phyloP scores from a whole-genome alignment of 2,797 vertebrate genomes.

The Urosaurus nigricauda region DNA sequence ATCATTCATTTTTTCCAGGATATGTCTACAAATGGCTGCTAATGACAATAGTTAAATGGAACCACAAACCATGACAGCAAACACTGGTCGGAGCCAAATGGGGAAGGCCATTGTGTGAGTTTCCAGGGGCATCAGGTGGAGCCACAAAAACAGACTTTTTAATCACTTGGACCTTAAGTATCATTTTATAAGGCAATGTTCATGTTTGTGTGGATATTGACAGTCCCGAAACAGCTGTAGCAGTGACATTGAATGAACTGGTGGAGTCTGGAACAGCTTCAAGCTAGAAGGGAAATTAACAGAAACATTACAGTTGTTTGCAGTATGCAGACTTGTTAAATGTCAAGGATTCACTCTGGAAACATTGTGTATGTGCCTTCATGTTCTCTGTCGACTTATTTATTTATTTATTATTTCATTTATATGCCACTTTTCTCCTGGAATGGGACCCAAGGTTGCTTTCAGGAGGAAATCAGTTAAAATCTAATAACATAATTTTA shows the following conservation, averaged over 20 bases:
- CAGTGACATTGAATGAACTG: not conserved
- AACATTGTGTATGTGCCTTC: not conserved
- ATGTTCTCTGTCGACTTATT: too few relatives aligned
- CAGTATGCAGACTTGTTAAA: not conserved
- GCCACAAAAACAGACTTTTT: not conserved
- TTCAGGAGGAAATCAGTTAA: too few relatives aligned
- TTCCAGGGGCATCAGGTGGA: not conserved
- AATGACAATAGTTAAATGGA: not conserved
- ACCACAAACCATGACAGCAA: not conserved
- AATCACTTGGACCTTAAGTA: too few relatives aligned
- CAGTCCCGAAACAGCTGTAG: not conserved
- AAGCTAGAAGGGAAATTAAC: not conserved
- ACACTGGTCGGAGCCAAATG: too few relatives aligned
- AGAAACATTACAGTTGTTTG: not conserved
- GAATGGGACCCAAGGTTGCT: too few relatives aligned
- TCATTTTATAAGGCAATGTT: not conserved
- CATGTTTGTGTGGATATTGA: not conserved
- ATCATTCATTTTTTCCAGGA: too few relatives aligned
- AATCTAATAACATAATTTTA: too few relatives aligned
- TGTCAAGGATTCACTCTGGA: not conserved
- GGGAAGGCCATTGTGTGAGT: not conserved
- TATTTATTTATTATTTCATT: too few relatives aligned
- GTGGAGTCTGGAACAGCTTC: not conserved
- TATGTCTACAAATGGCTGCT: not conserved
- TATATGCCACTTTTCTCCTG: too few relatives aligned